Conservation (phyloP, 2,113 vertebrate genomes). For the Ivindomyrus marchei region DNA sequence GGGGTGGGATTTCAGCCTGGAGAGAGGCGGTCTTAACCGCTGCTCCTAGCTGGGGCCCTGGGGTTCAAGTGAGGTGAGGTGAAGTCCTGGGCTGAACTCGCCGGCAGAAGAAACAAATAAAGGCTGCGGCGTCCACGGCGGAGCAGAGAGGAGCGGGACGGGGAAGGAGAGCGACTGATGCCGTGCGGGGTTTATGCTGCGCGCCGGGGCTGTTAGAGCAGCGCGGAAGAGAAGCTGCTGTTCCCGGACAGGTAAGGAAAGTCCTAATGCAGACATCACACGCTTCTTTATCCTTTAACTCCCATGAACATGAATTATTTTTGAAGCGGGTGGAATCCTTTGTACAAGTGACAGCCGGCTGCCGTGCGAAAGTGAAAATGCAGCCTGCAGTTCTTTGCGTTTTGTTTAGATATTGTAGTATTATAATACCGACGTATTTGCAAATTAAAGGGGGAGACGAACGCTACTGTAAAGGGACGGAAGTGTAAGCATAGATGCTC, state of each 20-base stretch:
- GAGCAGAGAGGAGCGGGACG: conserved; percentile 44
- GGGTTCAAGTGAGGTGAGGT: conserved; percentile 58
- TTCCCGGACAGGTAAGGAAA: conserved; percentile 8
- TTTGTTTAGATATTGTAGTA: background rate
- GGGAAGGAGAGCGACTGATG: conserved; percentile 18
- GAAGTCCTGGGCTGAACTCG: conserved; percentile 62
- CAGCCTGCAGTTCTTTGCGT: background rate
- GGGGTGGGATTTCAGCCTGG: conserved; percentile 25
- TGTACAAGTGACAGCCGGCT: background rate
- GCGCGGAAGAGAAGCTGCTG: background rate
- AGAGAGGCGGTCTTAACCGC: conserved; percentile 27
- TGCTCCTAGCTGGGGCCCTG: conserved; percentile 20
- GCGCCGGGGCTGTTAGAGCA: background rate
- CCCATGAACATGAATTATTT: background rate
- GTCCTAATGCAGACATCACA: background rate
- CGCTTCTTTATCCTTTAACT: background rate
- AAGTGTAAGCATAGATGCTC: background rate
- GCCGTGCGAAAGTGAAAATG: background rate
- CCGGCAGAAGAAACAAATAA: conserved; percentile 55
- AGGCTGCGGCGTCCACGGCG: conserved; percentile 50
- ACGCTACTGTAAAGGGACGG: background rate
- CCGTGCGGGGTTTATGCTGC: background rate
- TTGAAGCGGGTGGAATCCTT: background rate
- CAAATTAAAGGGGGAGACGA: background rate
- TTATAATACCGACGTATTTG: background rate